These are phyloP conservation scores for Melanostigma gelatinosum DNA, from an alignment of 2,113 vertebrate genomes.

Conservation along the genomic window DNA sequence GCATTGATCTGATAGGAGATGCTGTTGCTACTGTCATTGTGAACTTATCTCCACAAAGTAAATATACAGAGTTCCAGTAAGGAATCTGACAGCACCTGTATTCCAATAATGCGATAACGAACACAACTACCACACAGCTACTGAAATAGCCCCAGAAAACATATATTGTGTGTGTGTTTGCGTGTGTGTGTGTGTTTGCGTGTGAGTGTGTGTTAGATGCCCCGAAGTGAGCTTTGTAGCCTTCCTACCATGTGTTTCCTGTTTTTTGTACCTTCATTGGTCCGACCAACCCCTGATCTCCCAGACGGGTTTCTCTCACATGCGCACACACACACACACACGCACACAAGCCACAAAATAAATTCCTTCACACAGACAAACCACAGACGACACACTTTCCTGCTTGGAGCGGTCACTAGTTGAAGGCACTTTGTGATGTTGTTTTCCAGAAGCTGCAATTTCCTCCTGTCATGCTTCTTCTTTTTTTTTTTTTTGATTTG, in stretches of 20 bases:
- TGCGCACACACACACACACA: slow-evolving; percentile 17
- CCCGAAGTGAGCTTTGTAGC: slow-evolving; percentile 41
- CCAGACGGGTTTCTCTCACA: slow-evolving; percentile 9
- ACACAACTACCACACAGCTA: slow-evolving; percentile 2
- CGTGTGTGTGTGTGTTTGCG: slow-evolving; percentile 15
- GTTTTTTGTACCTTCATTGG: slow-evolving; percentile 55
- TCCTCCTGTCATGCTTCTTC: slow-evolving; percentile 47
- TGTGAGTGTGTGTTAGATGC: slow-evolving; percentile 14
- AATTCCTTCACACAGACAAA: slow-evolving; percentile 48
- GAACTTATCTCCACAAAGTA: background rate
- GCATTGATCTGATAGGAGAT: background rate
- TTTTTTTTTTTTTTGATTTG: slow-evolving; percentile 15
- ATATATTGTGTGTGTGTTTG: background rate
- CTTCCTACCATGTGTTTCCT: slow-evolving; percentile 66
- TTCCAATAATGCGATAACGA: slow-evolving; percentile 14
- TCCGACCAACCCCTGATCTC: slow-evolving; percentile 40
- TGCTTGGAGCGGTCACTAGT: slow-evolving; percentile 29
- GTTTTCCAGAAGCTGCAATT: slow-evolving; percentile 50
- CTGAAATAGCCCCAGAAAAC: background rate
- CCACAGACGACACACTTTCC: slow-evolving; percentile 39
- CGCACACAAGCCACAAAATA: slow-evolving; percentile 26
- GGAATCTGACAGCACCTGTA: background rate
- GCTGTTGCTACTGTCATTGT: too few relatives aligned
- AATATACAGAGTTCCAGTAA: background rate
- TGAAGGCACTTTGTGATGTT: slow-evolving; percentile 42